Conservation (phyloP, 1,140 invertebrate genomes). For the Thereuonema tuberculata region DNA sequence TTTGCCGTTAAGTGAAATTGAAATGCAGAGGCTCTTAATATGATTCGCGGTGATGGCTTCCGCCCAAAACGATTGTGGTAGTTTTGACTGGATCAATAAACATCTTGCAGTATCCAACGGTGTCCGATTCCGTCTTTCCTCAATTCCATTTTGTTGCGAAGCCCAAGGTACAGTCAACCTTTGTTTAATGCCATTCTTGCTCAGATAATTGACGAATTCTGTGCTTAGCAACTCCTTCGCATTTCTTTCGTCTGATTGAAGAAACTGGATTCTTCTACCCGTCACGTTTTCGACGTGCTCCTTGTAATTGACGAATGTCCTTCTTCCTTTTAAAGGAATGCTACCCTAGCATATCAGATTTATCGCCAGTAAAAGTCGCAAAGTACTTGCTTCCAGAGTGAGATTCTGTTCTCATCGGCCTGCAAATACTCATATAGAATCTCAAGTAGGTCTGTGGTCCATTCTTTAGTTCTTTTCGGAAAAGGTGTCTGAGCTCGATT, state of each 20-base stretch:
- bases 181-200: neutral
- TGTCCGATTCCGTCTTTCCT: neutral
- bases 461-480: neutral
- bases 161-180: neutral
- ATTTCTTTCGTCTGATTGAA: neutral
- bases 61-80: conserved; percentile 20
- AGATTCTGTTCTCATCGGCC: neutral
- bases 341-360: neutral
- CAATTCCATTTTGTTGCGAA: neutral
- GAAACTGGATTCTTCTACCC: neutral
- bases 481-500: too few relatives aligned
- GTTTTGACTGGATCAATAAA: conserved; percentile 16
- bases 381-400: neutral
- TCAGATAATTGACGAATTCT: neutral
- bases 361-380: neutral
- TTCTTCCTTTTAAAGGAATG: neutral
- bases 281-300: neutral
- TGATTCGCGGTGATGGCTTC: conserved; percentile 19
- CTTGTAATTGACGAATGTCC: neutral
- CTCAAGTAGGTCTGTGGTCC: neutral
- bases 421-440: neutral
- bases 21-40: conserved; percentile 9
- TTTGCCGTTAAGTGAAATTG: neutral
- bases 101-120: conserved; percentile 13
- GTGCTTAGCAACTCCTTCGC: neutral